phyloP scores from a whole-genome alignment of 2,113 vertebrate genomes.

The Apodemus speciosus region DNA sequence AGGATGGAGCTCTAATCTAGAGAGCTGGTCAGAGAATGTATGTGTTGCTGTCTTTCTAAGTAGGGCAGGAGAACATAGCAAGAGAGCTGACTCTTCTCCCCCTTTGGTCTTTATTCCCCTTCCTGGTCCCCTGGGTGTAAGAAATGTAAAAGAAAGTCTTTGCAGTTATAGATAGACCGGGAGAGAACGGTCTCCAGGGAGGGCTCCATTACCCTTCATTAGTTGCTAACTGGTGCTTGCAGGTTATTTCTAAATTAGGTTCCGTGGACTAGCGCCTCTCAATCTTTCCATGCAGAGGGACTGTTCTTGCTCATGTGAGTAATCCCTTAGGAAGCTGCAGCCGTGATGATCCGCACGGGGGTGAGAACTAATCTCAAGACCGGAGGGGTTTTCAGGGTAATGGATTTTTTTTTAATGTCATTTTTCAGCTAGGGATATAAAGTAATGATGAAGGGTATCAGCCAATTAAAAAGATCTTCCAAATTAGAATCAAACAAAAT shows the following conservation, averaged over 20 bases:
- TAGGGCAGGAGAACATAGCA: constrained; percentile 39
- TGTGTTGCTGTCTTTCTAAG: constrained; percentile 18
- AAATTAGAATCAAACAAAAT: background rate
- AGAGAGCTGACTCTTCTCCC: background rate
- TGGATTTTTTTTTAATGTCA: background rate
- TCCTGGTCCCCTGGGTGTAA: constrained; percentile 28
- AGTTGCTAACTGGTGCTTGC: constrained; percentile 44
- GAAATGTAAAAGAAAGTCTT: constrained; percentile 32
- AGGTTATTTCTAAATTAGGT: constrained; percentile 69
- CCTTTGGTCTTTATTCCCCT: constrained; percentile 7
- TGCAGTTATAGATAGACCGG: constrained; percentile 9
- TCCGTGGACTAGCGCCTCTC: constrained; percentile 30
- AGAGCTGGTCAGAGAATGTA: background rate
- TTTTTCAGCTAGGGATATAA: constrained; percentile 29
- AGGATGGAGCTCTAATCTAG: background rate
- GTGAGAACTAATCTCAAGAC: constrained; percentile 40
- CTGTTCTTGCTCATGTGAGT: constrained; percentile 56
- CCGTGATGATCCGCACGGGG: background rate
- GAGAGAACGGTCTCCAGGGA: constrained; percentile 43
- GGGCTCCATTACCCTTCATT: constrained; percentile 60
- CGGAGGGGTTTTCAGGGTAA: constrained; percentile 39
- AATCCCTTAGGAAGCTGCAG: constrained; percentile 64
- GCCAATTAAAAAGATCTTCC: constrained; percentile 43
- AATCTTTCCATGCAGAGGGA: constrained; percentile 41
- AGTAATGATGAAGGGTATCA: background rate